Conservation (phyloP, 2,113 vertebrate species). For the Lophius piscatorius region DNA sequence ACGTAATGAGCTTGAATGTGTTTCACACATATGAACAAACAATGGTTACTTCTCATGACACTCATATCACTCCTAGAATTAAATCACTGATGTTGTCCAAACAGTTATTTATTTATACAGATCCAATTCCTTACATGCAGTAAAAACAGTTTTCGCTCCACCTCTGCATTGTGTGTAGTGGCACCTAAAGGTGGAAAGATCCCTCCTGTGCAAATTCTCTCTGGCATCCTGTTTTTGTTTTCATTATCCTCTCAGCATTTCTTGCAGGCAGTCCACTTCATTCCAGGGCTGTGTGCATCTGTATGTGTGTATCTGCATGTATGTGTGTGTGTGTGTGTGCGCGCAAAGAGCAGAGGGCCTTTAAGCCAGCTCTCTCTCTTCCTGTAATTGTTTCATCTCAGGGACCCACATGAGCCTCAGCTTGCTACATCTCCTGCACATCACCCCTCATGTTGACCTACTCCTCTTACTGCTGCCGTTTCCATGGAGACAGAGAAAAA, state of each 20-base stretch:
- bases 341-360: constrained; percentile 48
- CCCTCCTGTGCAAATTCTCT: no score
- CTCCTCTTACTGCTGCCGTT: constrained; percentile 51
- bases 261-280: constrained; percentile 47
- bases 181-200: no score
- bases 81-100: constrained; percentile 3
- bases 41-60: constrained; percentile 1
- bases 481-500: constrained; percentile 68
- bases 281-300: neutral
- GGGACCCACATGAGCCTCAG: constrained; percentile 45
- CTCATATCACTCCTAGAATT: neutral
- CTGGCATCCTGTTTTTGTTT: no score
- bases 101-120: no score
- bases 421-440: constrained; percentile 34
- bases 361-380: constrained; percentile 63
- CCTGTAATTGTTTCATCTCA: constrained; percentile 78
- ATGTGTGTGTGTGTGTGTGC: constrained; percentile 9
- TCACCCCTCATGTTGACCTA: constrained; percentile 13
- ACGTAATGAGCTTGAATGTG: no score
- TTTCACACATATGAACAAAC: neutral
- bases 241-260: neutral
- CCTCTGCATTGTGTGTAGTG: no score
- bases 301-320: constrained; percentile 10
- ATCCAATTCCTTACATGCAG: no score
- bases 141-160: no score